Base-by-base conservation (phyloP, 2,888 invertebrate genomes). In the Caenorhabditis zanzibari region DNA sequence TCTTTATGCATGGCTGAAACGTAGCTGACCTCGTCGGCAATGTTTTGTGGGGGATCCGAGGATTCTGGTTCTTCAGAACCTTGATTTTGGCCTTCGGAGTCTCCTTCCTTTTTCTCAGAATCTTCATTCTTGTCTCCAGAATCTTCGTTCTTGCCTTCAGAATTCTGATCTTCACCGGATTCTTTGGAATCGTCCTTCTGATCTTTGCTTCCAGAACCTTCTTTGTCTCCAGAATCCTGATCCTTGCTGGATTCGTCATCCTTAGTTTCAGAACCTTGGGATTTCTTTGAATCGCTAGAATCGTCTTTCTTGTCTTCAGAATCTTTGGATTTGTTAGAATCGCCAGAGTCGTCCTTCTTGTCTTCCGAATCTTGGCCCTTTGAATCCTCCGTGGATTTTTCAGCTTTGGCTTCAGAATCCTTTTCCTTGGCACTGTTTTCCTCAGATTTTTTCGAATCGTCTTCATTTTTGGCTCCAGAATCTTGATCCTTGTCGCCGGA, bases 21-120 rank as follows among this genome's bases (percentile, higher is more conserved):
- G 44, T 63, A 63, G 24, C 63, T 63, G 44, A 63, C 44, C 44
- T 63, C 63, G 24, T 63, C 63, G 26, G 63, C 41, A 10, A 10
- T 26, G 16, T 63, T 28, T 1, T n/a, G 9, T n/a, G 63, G 63
- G 1, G 38, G 32, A 9, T 58, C 61, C 6, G 22, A 24, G 14
- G 22, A 12, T 24, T 41, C 38, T 14, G 22, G 16, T 41, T 63
- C 41, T 32, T 12, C 59, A 4, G 5, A 1, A 1, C 3, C 54
- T 1, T n/a, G 10, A 14, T 44, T 44, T 16, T 52, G n/a, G 9
- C 3, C 54, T 26, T 54, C 26, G 9, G 24, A 26, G 10, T 52
- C 22, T 19, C 5, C 52, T 52, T n/a, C n/a, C n/a, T n/a, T n/a
- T 24, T 10, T 52, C 22, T 52, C 24, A 10, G 52, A 52, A 52